Conservation (phyloP, 2,113 vertebrate species). For the Donacobius atricapilla region DNA sequence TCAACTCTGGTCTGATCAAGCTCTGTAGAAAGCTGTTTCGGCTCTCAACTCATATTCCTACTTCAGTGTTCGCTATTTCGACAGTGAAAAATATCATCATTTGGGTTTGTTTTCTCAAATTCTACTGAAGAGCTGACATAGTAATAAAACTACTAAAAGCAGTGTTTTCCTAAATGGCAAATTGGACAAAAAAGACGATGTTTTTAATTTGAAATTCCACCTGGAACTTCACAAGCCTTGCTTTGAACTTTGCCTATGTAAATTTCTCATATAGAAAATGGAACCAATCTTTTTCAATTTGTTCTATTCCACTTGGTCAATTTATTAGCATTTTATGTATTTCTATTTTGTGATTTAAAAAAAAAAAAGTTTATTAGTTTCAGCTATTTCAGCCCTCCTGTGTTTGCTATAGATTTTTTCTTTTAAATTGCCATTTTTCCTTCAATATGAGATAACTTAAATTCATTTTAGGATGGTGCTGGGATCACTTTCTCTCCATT, state of each 20-base stretch:
- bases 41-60: not conserved
- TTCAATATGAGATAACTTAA: not conserved
- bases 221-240: rapidly evolving
- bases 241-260: not conserved
- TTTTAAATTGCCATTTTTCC: constrained; percentile 10
- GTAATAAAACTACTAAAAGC: not conserved
- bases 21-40: not conserved
- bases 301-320: not conserved
- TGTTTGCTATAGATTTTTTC: constrained; percentile 29
- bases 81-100: not conserved
- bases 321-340: not conserved
- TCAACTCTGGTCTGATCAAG: not conserved
- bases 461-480: constrained; percentile 17
- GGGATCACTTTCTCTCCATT: not conserved
- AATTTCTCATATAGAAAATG: not conserved
- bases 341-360: not conserved
- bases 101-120: not conserved
- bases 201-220: not conserved
- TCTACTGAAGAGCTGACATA: not conserved
- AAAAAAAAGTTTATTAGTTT: not conserved
- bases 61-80: not conserved
- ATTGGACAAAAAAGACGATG: not conserved
- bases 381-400: not conserved
- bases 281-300: not conserved
- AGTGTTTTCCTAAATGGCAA: not conserved